Base-by-base conservation (phyloP, 2,113 vertebrate genomes). In the Neoarius graeffei region DNA sequence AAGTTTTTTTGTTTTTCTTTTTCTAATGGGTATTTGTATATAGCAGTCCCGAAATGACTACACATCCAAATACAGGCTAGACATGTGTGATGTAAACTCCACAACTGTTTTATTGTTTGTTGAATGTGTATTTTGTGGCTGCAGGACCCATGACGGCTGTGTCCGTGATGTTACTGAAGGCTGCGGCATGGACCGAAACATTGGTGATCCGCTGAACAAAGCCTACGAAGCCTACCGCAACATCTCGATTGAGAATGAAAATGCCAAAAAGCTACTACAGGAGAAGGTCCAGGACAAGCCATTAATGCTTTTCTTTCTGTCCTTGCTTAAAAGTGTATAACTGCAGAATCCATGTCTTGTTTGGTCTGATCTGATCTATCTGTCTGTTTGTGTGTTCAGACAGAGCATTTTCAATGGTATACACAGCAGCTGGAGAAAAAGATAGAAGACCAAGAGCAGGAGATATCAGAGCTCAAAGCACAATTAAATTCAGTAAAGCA, bases 141-240 rank as follows among this genome's bases (percentile, higher is more conserved):
- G 0, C 15, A 95, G 95, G 93, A 93, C 94, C 93, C 93, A 94
- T 94, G 94, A 92, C 92, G 92, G 92, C 94, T 90, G 88, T 91
- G 93, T 95, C 95, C 97, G 97, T 97, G 93, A 99, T 99, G 98
- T 96, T 95, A 95, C 94, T 96, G 94, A 94, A 93, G 94, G 92
- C 93, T 94, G 91, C 95, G 96, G 95, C 95, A 99, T 99, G 98
- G 97, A 99, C 93, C 98, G 96, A 96, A 98, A 98, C 93, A 98
- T 98, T 85, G 97, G 96, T 90, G 98, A 99, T 88, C 97, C 98
- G 93, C 98, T 99, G 94, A 99, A 98, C 94, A 99, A 97, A 96
- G 98, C 98, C 89, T 99, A 97, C 4, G 98, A 99, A 96, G 98
- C 97, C 86, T 99, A 96, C 93, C 96, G 97, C 73, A 97, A 98